Base-by-base conservation (phyloP, 2,888 invertebrate species). In the Drosophila trichaetosa region DNA sequence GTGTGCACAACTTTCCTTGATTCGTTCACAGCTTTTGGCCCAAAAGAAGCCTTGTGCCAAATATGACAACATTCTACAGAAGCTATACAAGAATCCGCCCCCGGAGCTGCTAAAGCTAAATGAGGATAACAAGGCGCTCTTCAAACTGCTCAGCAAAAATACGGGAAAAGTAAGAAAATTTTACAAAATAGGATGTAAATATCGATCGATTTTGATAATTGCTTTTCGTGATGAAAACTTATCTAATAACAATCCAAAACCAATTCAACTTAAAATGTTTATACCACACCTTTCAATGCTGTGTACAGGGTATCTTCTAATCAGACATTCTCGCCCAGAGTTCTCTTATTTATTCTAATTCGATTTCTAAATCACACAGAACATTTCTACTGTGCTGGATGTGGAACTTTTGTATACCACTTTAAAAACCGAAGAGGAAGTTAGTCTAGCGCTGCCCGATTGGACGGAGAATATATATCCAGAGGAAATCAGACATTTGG, bases 401-500 rank as follows among this genome's bases (percentile, higher is more conserved):
- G 95, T 96, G 3, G 97, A 97, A 91, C 94, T 94, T 58, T 92
- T 97, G 13, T 97, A 95, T 89, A 96, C 96, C 88, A 96, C 95
- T 0, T 92, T 97, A 8, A 94, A 95, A 89, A 95, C 96, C 16
- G 95, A 96, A 92, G 93, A 94, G 60, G 95, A 96, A 70, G 94
- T 94, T 0, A 96, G 95, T 13, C 93, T 97, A 40, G 94, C 94
- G 53, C 92, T 97, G n/a, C 97, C 97, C 0, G 94, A 94, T 51
- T 97, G 97, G 97, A 95, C 96, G 0, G 94, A 94, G 76, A 94
- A 94, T 69, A 95, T 96, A 46, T 96, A 96, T 81, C 96, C 97
- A 0, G 93, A 94, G 49, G 94, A 94, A 90, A 95, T 97, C 95
- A 93, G 94, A 66, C 92, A 93, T 24, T 93, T 97, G 3, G 96